Conservation (phyloP, 2,888 invertebrate genomes). For the Argyresthia goedartella region DNA sequence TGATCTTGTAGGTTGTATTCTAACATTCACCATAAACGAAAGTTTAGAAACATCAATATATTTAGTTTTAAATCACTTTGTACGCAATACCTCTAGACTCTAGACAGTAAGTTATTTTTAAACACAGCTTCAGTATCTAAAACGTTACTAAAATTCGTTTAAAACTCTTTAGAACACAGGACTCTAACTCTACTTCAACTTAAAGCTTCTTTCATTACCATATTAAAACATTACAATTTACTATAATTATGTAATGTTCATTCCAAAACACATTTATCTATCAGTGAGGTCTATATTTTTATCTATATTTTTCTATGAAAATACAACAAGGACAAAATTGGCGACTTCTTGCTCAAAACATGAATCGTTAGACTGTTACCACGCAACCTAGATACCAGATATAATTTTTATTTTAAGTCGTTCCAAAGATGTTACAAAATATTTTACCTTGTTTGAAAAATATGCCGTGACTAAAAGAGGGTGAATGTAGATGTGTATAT, state of each 20-base stretch:
- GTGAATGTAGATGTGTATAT: too few relatives aligned
- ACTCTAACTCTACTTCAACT: slow-evolving; percentile 62
- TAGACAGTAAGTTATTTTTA: slow-evolving; percentile 4
- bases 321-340: slow-evolving; percentile 23
- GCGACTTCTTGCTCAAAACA: too few relatives aligned
- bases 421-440: too few relatives aligned
- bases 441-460: too few relatives aligned
- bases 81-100: slow-evolving; percentile 7
- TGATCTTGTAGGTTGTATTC: not conserved
- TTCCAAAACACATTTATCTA: slow-evolving; percentile 38
- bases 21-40: not conserved
- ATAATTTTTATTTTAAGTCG: too few relatives aligned
- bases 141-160: slow-evolving; percentile 30
- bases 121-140: slow-evolving; percentile 14
- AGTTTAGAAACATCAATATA: not conserved
- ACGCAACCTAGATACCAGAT: too few relatives aligned
- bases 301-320: slow-evolving; percentile 11
- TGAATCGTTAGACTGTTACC: too few relatives aligned
- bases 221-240: slow-evolving; percentile 28
- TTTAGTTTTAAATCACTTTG: not conserved
- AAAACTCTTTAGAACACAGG: slow-evolving; percentile 54
- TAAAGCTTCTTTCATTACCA: slow-evolving; percentile 67
- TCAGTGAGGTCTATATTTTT: slow-evolving; percentile 17
- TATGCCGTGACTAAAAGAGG: too few relatives aligned
- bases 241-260: slow-evolving; percentile 25